Percentiles rank a stretch among this genome's conserved stretches.
phyloP scores from a whole-genome alignment of 2,113 vertebrate species.

The Calyptommatus sinebrachiatus region DNA sequence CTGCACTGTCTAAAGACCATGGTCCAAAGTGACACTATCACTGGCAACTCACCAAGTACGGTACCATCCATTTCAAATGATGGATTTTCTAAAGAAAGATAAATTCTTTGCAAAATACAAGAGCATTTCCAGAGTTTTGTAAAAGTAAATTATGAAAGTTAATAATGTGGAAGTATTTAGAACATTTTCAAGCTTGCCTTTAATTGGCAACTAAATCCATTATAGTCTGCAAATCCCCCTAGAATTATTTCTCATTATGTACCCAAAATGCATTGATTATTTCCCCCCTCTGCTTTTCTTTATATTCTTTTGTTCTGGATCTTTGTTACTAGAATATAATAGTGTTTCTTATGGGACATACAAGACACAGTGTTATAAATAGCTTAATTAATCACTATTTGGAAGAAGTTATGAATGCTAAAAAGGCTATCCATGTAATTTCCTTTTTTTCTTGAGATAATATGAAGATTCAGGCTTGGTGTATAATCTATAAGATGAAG shows the following conservation, averaged over 20 bases:
- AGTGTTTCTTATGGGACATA: neutral
- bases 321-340: conserved; percentile 33
- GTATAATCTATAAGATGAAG: conserved; percentile 23
- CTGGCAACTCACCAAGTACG: neutral
- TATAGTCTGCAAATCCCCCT: neutral
- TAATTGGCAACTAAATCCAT: conserved; percentile 18
- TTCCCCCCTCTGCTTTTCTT: conserved; percentile 7
- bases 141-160: conserved; percentile 14
- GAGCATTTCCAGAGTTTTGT: conserved; percentile 17
- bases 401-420: conserved; percentile 66
- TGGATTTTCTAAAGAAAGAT: neutral
- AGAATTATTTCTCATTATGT: neutral
- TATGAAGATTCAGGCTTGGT: conserved; percentile 47
- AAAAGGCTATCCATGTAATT: conserved; percentile 31
- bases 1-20: no score
- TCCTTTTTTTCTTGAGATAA: neutral
- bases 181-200: conserved; percentile 28
- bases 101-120: conserved; percentile 11
- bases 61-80: neutral
- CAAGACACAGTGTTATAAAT: conserved; percentile 43
- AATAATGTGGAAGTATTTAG: conserved; percentile 32
- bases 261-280: conserved; percentile 16
- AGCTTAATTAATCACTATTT: conserved; percentile 64
- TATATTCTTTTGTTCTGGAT: conserved; percentile 31
- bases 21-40: no score